Base-by-base conservation (phyloP, 2,797 vertebrate species). In the Agapornis canus region DNA sequence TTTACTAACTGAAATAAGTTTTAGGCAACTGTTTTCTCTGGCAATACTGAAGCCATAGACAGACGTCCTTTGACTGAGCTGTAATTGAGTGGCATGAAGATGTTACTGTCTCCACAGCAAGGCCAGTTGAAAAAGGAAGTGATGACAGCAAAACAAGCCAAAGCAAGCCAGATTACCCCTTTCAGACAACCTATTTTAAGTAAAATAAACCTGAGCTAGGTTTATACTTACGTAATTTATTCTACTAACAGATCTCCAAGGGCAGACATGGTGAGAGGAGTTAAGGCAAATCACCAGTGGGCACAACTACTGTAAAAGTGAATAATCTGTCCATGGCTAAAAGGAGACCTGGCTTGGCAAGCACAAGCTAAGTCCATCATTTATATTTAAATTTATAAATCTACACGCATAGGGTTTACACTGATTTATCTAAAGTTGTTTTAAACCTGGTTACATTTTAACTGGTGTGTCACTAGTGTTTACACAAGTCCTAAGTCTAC, bases 371-470 rank as follows among this genome's bases (percentile, higher is more conserved):
- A 69, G 42, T 17, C 63, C 37, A 56, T 43, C 16, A 43, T 82
- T 89, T 77, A 60, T 64, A 75, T 64, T 66, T 80, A 76, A 92
- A 51, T 27, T 9, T 3, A 5, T 43, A 13, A 6, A 52, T 26
- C 73, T 40, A n/a, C 1, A 0, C n/a, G 71, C 31, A 40, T 22
- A 10, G 37, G 51, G 40, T 85, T 96, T 73, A 77, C 64, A 71
- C 14, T 4, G 18, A 39, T 77, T 85, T 90, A 64, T 72, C 57
- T 71, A 2, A 63, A 90, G n/a, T 78, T 94, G 66, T 69, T 90
- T 84, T 79, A 89, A 70, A 88, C 7, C 31, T 83, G 47, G 91
- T 95, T 91, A 94, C 35, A 91, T 78, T 95, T 96, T 94, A 96
- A 96, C 87, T 35, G n/a, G 23, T 48, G 39, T 26, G 45, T 61